Evolutionary conservation across 1,140 invertebrate species (phyloP).

Genomic region (Neodiprion pinetum): DNA sequence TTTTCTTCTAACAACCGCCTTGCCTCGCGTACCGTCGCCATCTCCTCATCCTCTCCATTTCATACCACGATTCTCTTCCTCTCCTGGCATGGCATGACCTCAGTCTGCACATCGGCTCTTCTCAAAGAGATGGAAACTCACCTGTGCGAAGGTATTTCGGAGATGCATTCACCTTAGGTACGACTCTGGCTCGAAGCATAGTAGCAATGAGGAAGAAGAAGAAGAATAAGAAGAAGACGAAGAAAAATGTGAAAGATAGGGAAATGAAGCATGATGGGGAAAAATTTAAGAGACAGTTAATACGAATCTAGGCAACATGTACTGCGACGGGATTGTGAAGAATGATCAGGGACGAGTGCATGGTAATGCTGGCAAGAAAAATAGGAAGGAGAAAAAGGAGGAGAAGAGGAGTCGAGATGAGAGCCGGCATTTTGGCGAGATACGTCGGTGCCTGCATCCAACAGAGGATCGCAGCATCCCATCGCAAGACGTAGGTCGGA

Average conservation of each 20-base stretch:
- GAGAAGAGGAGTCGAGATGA: background rate
- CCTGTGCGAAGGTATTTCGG: too few relatives aligned
- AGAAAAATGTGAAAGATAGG: background rate
- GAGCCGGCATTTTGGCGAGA: slow-evolving; percentile 34
- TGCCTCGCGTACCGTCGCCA: too few relatives aligned
- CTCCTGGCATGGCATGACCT: background rate
- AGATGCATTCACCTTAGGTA: too few relatives aligned
- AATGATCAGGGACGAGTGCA: too few relatives aligned
- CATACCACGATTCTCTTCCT: background rate
- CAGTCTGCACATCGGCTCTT: background rate
- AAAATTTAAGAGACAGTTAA: too few relatives aligned
- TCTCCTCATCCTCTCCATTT: too few relatives aligned
- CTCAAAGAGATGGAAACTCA: background rate
- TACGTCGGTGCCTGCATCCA: slow-evolving; percentile 30
- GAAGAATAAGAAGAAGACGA: background rate
- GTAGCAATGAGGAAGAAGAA: background rate
- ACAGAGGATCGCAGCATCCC: slow-evolving; percentile 39
- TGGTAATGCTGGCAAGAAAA: too few relatives aligned
- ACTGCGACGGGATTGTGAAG: too few relatives aligned
- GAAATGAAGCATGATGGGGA: too few relatives aligned
- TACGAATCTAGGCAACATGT: too few relatives aligned
- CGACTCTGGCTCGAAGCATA: too few relatives aligned
- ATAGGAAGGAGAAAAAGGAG: too few relatives aligned
- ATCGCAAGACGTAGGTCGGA: slow-evolving; percentile 44
- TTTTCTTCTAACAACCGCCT: slow-evolving; percentile 25